phyloP scores from a whole-genome alignment of 2,888 invertebrate genomes.

The Stenotaenia linearis region DNA sequence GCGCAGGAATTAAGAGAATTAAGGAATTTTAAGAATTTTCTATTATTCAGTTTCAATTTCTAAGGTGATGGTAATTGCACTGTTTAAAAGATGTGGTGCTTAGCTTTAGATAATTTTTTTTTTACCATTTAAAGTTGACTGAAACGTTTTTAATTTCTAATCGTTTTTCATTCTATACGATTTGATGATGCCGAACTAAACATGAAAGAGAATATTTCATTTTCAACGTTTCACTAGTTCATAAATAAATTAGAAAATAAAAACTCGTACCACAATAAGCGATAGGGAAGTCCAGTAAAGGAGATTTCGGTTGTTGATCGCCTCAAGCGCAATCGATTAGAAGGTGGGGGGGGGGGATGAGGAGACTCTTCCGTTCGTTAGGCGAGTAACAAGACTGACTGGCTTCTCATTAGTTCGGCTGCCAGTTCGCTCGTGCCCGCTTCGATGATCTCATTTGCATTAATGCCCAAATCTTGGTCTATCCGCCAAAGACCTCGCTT shows the following conservation, averaged over 20 bases:
- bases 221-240: no score
- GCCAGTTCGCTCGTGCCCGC: slow-evolving; percentile 23
- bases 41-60: neutral
- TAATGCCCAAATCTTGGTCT: slow-evolving; percentile 24
- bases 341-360: neutral
- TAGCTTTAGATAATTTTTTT: no score
- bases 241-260: neutral
- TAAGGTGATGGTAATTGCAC: no score
- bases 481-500: neutral
- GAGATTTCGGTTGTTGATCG: slow-evolving; percentile 13
- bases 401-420: slow-evolving; percentile 24
- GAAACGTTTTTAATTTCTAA: no score
- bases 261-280: neutral
- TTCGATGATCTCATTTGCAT: slow-evolving; percentile 26
- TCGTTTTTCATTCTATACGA: no score
- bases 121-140: no score
- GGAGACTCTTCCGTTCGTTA: neutral
- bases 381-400: slow-evolving; percentile 23
- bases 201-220: no score
- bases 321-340: slow-evolving; percentile 1
- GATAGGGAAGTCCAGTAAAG: neutral
- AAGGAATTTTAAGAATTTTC: neutral
- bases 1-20: neutral
- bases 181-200: no score
- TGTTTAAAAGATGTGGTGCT: no score